phyloP scores from a whole-genome alignment of 2,888 invertebrate species.

The Aphrophora alni region DNA sequence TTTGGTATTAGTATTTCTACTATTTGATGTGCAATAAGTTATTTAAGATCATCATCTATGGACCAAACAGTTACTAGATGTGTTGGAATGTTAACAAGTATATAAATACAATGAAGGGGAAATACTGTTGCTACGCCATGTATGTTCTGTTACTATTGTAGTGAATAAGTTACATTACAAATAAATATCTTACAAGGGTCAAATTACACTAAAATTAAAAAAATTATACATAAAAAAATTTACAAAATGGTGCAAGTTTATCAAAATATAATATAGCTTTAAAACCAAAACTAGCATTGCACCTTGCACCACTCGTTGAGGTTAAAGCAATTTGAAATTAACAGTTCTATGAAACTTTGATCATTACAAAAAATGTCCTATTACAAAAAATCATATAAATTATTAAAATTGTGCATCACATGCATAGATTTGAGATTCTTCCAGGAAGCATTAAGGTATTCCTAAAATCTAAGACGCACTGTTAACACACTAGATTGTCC shows the following conservation, averaged over 20 bases:
- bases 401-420: not conserved
- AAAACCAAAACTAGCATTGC: not conserved
- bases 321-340: not conserved
- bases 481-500: slow-evolving; percentile 8
- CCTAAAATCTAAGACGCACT: slow-evolving; percentile 31
- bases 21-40: no score
- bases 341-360: not conserved
- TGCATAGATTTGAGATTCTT: slow-evolving; percentile 30
- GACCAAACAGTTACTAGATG: not conserved
- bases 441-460: slow-evolving; percentile 34
- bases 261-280: not conserved
- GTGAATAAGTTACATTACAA: not conserved
- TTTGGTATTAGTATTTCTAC: no score
- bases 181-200: not conserved
- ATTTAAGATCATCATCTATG: not conserved
- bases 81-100: not conserved
- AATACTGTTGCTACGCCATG: not conserved
- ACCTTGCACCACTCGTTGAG: not conserved
- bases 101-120: not conserved
- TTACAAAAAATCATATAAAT: not conserved
- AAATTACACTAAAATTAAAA: not conserved
- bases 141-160: not conserved
- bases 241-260: not conserved
- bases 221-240: not conserved
- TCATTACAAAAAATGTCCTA: not conserved